Evolutionary conservation across 2,888 invertebrate genomes (phyloP).

Genomic region (Cordylochernes scorpioides): DNA sequence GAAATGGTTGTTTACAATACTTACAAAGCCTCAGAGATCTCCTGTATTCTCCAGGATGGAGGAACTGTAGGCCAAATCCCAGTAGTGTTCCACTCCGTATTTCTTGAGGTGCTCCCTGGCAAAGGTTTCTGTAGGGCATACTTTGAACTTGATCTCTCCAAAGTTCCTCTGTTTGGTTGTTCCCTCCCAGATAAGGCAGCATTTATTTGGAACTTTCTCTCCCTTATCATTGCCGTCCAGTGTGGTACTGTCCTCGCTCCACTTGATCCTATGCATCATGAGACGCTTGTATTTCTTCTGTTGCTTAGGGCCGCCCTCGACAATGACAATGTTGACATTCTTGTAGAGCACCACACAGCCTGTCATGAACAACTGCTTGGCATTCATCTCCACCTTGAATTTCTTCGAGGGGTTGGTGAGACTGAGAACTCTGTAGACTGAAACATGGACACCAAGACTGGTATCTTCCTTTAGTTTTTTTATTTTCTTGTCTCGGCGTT

Average conservation of each 20-base stretch:
- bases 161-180: slow-evolving; percentile 60
- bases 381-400: slow-evolving; percentile 91
- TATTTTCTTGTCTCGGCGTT: slow-evolving; percentile 68
- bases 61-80: slow-evolving; percentile 88
- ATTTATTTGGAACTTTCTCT: slow-evolving; percentile 51
- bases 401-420: slow-evolving; percentile 70
- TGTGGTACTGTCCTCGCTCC: slow-evolving; percentile 59
- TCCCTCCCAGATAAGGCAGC: slow-evolving; percentile 86
- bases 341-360: slow-evolving; percentile 76
- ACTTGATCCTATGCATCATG: slow-evolving; percentile 81
- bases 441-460: slow-evolving; percentile 55
- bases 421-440: slow-evolving; percentile 68
- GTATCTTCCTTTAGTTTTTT: slow-evolving; percentile 75
- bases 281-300: slow-evolving; percentile 76
- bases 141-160: slow-evolving; percentile 81
- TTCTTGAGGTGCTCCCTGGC: slow-evolving; percentile 85
- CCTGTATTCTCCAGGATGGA: slow-evolving; percentile 45
- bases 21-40: slow-evolving; percentile 9
- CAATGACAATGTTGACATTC: slow-evolving; percentile 85
- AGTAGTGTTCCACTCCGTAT: slow-evolving; percentile 83
- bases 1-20: not conserved
- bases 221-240: slow-evolving; percentile 29
- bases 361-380: slow-evolving; percentile 81
- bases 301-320: slow-evolving; percentile 86
- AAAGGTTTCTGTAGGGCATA: slow-evolving; percentile 74